Conservation (phyloP, 2,888 invertebrate species). For the Drosophila falleni region DNA sequence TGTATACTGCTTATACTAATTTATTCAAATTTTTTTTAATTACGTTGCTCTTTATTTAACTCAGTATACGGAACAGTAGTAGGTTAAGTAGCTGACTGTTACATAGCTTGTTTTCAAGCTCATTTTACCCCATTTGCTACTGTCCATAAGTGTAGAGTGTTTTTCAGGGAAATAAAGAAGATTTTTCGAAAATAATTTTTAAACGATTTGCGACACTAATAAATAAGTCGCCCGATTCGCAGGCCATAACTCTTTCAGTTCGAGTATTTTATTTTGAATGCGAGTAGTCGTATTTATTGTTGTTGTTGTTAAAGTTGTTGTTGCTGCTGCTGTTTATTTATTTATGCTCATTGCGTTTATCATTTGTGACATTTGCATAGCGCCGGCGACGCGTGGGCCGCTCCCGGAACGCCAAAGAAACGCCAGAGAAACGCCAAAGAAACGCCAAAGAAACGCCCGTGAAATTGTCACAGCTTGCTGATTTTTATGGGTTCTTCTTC, state of each 20-base stretch:
- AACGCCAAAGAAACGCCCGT: slow-evolving; percentile 53
- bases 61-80: too few species aligned
- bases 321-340: slow-evolving; percentile 63
- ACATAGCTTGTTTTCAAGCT: neutral
- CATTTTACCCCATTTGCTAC: neutral
- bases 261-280: slow-evolving; percentile 12
- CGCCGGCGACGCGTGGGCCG: slow-evolving; percentile 72
- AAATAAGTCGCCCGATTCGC: slow-evolving; percentile 66
- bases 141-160: neutral
- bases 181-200: slow-evolving; percentile 44
- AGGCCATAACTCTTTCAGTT: slow-evolving; percentile 46
- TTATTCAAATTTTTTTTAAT: too few species aligned
- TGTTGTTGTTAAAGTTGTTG: slow-evolving; percentile 21
- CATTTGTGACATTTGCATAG: slow-evolving; percentile 82
- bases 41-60: too few species aligned
- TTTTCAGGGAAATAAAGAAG: slow-evolving; percentile 17
- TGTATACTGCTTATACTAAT: too few species aligned
- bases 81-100: neutral
- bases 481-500: slow-evolving; percentile 59
- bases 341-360: slow-evolving; percentile 82
- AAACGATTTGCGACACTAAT: slow-evolving; percentile 81
- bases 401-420: slow-evolving; percentile 40
- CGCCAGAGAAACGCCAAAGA: neutral
- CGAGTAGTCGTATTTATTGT: slow-evolving; percentile 26
- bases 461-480: slow-evolving; percentile 78